Evolutionary conservation across 2,113 vertebrate species (phyloP).

Genomic region (Empidonax alnorum): DNA sequence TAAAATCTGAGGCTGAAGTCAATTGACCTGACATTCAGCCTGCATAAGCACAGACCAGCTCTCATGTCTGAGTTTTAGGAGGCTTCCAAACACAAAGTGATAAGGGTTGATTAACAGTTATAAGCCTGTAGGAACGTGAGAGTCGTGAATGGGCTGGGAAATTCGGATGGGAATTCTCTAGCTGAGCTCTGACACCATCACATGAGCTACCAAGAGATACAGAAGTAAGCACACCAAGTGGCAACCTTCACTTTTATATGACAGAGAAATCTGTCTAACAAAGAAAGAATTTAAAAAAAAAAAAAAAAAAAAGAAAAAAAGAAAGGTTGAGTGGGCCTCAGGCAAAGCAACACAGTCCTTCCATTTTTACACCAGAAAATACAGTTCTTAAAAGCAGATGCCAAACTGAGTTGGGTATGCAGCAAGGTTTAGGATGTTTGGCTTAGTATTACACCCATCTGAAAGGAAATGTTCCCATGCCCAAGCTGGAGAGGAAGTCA

Average conservation of each 20-base stretch:
- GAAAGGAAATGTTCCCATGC: neutral
- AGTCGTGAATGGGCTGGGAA: neutral
- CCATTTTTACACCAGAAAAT: neutral
- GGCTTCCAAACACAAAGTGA: neutral
- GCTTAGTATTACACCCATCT: neutral
- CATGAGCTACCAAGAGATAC: neutral
- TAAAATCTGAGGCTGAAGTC: neutral
- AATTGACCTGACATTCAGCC: neutral
- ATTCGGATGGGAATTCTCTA: neutral
- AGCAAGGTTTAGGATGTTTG: neutral
- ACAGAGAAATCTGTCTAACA: neutral
- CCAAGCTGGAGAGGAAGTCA: neutral
- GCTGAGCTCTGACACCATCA: neutral
- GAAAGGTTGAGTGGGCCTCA: neutral
- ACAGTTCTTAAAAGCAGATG: neutral
- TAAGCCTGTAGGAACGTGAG: neutral
- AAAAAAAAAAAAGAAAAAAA: neutral
- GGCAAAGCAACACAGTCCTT: neutral
- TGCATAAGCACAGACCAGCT: neutral
- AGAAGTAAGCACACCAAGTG: neutral
- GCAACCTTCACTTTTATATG: neutral
- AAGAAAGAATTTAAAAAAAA: neutral
- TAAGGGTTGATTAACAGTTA: neutral
- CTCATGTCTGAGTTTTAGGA: neutral
- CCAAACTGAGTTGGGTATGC: neutral